A percentile compares a stretch with the other conserved stretches of the same genome.
phyloP scores from a whole-genome alignment of 2,888 invertebrate genomes.

The Diaperis boleti region DNA sequence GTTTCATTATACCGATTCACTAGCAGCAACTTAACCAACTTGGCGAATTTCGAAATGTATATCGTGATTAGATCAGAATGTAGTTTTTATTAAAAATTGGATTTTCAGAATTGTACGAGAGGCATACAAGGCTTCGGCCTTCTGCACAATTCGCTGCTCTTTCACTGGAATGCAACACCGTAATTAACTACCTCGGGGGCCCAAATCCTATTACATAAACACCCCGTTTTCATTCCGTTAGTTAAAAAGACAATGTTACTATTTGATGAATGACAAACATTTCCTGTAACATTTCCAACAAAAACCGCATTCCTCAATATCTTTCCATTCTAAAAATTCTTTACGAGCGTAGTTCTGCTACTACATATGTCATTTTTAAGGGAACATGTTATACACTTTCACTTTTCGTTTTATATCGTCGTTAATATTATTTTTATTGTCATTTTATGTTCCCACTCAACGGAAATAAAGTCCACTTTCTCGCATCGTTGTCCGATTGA shows the following conservation, averaged over 20 bases:
- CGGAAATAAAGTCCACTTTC: background rate
- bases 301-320: background rate
- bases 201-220: background rate
- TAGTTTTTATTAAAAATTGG: no score
- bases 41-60: no score
- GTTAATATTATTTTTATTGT: background rate
- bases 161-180: no score
- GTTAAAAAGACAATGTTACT: background rate
- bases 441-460: background rate
- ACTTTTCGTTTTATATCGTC: slow-evolving; percentile 2
- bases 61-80: no score
- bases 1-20: no score
- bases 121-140: no score
- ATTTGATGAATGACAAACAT: background rate
- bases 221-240: background rate
- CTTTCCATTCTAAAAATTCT: no score
- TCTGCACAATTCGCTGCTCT: no score
- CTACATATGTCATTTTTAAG: background rate
- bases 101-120: no score
- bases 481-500: background rate
- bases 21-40: no score
- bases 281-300: background rate
- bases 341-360: no score
- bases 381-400: slow-evolving; percentile 5
- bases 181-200: no score